These are phyloP conservation scores for Brachycybe producta DNA, from an alignment of 2,888 invertebrate genomes.

Conservation along the genomic window DNA sequence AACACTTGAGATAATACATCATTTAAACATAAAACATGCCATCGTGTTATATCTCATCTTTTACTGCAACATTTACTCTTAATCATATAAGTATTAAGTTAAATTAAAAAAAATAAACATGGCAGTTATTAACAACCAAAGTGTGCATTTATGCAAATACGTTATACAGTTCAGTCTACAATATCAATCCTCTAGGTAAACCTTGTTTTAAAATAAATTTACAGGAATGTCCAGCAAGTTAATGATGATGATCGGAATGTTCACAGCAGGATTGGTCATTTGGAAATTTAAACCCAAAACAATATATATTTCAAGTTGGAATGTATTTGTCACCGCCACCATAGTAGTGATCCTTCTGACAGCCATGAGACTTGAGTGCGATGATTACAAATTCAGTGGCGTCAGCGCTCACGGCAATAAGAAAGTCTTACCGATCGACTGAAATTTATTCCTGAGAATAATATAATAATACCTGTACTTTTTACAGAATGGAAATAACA, in stretches of 20 bases:
- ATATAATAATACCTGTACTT: neutral
- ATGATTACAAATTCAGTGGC: neutral
- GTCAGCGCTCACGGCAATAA: neutral
- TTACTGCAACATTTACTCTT: too few species aligned
- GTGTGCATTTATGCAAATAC: too few species aligned
- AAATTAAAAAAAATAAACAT: too few species aligned
- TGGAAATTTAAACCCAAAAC: slow-evolving; percentile 14
- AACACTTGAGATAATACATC: too few species aligned
- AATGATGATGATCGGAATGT: slow-evolving; percentile 10
- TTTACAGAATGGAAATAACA: slow-evolving; percentile 3
- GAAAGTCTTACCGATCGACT: neutral
- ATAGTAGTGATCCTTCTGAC: neutral
- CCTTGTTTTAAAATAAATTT: too few species aligned
- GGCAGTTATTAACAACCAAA: too few species aligned
- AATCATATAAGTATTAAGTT: too few species aligned
- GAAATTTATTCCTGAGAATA: neutral
- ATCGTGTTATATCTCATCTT: too few species aligned
- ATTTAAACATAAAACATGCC: too few species aligned
- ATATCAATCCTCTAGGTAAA: too few species aligned
- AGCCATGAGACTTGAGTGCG: slow-evolving; percentile 9
- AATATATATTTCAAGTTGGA: neutral
- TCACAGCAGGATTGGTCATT: slow-evolving; percentile 1
- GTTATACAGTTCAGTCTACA: too few species aligned
- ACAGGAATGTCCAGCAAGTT: slow-evolving; percentile 2
- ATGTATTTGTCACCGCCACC: neutral